Evolutionary conservation across 1,140 invertebrate genomes (phyloP), one percentile per base, ranked within the genome.

Genomic region (Zaprionus capensis): DNA sequence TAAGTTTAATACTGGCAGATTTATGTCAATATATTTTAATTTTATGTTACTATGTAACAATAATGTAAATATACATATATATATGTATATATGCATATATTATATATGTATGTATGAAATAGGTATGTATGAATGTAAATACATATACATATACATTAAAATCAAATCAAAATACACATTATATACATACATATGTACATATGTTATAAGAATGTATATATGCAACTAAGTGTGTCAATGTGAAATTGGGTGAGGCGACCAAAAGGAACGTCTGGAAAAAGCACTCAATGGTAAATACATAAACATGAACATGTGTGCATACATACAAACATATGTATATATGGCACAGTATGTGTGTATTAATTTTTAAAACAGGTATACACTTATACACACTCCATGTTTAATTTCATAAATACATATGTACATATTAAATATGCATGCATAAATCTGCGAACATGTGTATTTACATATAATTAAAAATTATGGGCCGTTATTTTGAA

Each of bases 121-220:
- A 31, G 28, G 28, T 31, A 31, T 2, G 6, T 53, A 53, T 41
- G 38, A 36, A 36, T n/a, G 4, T 61, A 51, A 2, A 44, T 61
- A 56, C 11, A 14, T 49, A 55, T 6, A 76, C 49, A 14, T 38
- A 5, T 70, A 53, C 22, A 17, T 53, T 22, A 20, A 38, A 7
- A 38, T 34, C 31, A 34, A 34, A 34, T 34, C 14, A 1, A 38
- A 20, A 22, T 36, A 12, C 17, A 22, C 12, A 12, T 24, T 63
- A 46, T 38, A 74, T 28, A 55, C 41, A 14, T 53, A 22, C n/a
- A 22, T 38, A 49, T 14, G 44, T 22, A 62, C 51, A n/a, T 17
- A 44, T 44, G 41, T 46, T 17, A 17, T 2, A 17, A 4, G 2
- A 17, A n/a, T n/a, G n/a, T 46, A 46, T 1, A 17, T 46, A 38